Percentiles rank a stretch among this genome's conserved stretches.
Conservation (phyloP, 2,113 vertebrate genomes). For the Colossoma macropomum region DNA sequence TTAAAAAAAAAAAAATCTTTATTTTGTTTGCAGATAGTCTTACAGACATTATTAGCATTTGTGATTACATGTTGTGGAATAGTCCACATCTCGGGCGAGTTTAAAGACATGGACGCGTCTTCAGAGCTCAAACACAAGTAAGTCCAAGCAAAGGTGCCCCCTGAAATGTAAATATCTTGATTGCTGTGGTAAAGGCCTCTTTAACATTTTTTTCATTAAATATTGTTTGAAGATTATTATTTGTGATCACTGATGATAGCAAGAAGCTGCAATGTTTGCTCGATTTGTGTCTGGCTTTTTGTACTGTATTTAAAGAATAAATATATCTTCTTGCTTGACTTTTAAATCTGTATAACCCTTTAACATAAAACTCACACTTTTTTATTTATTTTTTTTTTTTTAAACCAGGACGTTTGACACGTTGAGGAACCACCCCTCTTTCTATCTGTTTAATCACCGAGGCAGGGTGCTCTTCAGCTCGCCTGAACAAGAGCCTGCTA, state of each 20-base stretch:
- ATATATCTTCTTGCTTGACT: too few species aligned
- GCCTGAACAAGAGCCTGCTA: slow-evolving; percentile 82
- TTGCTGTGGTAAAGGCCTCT: too few species aligned
- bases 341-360: background rate
- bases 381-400: background rate
- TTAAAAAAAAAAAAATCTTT: background rate
- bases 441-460: slow-evolving; percentile 97
- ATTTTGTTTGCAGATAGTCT: slow-evolving; percentile 85
- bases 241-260: too few species aligned
- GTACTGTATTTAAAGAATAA: too few species aligned
- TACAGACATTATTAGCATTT: slow-evolving; percentile 95
- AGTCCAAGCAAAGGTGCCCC: slow-evolving; percentile 29
- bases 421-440: slow-evolving; percentile 96
- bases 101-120: slow-evolving; percentile 97
- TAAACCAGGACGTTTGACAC: slow-evolving; percentile 91
- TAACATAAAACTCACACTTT: background rate
- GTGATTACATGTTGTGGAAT: slow-evolving; percentile 95
- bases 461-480: slow-evolving; percentile 89
- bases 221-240: background rate
- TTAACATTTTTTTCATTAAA: background rate
- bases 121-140: slow-evolving; percentile 98
- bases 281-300: too few species aligned
- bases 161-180: background rate
- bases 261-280: too few species aligned
- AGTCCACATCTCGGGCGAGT: slow-evolving; percentile 94